Evolutionary conservation across 2,888 invertebrate species (phyloP), one percentile per base, ranked within the genome.

Genomic region (Cephus pulcher): DNA sequence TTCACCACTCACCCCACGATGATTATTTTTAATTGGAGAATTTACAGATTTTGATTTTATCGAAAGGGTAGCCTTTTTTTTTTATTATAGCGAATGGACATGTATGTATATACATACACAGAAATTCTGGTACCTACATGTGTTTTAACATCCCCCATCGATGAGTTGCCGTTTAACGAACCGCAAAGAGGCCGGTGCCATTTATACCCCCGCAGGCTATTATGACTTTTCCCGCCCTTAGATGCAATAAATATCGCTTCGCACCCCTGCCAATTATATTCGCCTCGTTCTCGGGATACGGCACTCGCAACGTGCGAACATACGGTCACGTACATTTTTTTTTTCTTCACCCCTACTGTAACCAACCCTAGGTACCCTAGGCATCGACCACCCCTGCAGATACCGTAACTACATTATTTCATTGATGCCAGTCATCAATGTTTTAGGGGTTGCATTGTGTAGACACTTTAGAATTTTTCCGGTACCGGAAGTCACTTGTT

Each of bases 211-310:
- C 87, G 86, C 88, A 88, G 88, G 87, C 86, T 87, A 89, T 89
- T 89, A 89, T 85, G 86, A 89, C 88, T 88, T 88, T 84, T 84
- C 84, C 84, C 84, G 77, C 85, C 87, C 86, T 85, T 86, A 80
- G 83, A 86, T 83, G 89, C 87, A 90, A 90, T 90, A 90, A 90
- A 90, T 90, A 90, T 90, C 88, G 87, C 88, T 87, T 80, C 85
- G 35, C 78, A 77, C 88, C 88, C 89, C 86, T 86, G 89, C 88
- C 90, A 90, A 90, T 90, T 90, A 90, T 90, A 81, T 83, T 81
- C 81, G 82, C 82, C 82, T 76, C 76, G 74, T 68, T 75, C 75
- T 37, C 75, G 40, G 35, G 74, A 79, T 33, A 76, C 76, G 69
- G 40, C 33, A 75, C 76, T 83, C 85, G 80, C 85, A 84, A 89